Base-by-base conservation (phyloP, 2,797 vertebrate genomes). In the Strix occidentalis region DNA sequence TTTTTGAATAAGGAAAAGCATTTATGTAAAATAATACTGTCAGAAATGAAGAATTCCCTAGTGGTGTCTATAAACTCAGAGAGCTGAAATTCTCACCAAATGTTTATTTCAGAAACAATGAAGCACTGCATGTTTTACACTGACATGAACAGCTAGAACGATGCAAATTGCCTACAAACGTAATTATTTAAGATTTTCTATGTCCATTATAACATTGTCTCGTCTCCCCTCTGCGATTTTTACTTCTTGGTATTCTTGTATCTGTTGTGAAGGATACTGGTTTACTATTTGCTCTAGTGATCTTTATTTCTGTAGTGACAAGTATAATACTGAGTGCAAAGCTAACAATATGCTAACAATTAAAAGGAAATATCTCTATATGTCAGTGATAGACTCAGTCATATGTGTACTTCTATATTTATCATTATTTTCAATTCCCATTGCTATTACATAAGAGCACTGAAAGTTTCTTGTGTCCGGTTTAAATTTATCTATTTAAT, bases 41-140 rank as follows among this genome's bases (percentile, higher is more conserved):
- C 87, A 95, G 76, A 93, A 95, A 75, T 46, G 23, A 94, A 88
- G 72, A 95, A 91, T 91, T 90, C 94, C 69, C 91, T 72, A 46
- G 77, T 58, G 82, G 24, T 76, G 35, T 63, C 85, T 82, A 60
- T 64, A 72, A 84, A 83, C 46, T 93, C 43, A 39, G 76, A 69
- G 41, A 43, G 17, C 25, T 66, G 56, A 95, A 95, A 86, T 89
- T 80, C 70, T 85, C 69, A 87, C 87, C 48, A 68, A 95, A 72
- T 66, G 51, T 87, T 92, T 93, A 61, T 64, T 85, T 95, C 81
- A 81, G 69, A 91, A 70, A 83, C 68, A 87, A 74, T 10, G 25
- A 91, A 91, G 66, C 18, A 45, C 50, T 76, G 18, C 33, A n/a
- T 84, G 70, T 57, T 93, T 86, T 75, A 84, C 61, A 46, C 0